These are phyloP conservation scores for Pocillopora grandis DNA, from an alignment of 92 coral and sea anemone species.

Conservation along the genomic window DNA sequence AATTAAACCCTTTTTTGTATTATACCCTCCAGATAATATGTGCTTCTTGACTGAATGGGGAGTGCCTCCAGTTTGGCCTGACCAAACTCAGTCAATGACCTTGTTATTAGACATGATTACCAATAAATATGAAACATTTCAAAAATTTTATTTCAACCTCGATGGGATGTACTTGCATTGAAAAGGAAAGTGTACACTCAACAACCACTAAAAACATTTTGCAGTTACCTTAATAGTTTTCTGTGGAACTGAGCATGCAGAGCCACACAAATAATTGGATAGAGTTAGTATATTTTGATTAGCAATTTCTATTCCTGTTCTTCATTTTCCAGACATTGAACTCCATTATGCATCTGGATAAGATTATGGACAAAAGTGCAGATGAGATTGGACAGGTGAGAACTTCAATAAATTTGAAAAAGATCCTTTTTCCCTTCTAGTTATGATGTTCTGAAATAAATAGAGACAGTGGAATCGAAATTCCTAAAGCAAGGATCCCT, in stretches of 20 bases:
- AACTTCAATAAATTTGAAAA: not conserved
- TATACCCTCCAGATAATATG: no score
- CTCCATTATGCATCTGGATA: constrained; percentile 81
- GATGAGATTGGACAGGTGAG: constrained; percentile 84
- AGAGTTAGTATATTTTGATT: not conserved
- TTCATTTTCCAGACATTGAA: constrained; percentile 62
- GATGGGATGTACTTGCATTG: no score
- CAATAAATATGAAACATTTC: not conserved
- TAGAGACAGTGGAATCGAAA: not conserved
- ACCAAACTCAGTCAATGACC: no score
- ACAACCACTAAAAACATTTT: no score
- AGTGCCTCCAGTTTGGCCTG: no score
- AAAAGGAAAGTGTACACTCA: no score
- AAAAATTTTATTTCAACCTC: no score
- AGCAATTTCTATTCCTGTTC: not conserved
- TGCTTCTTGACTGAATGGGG: no score
- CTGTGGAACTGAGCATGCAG: no score
- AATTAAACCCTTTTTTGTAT: no score
- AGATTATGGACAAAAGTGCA: constrained; percentile 57
- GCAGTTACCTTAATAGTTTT: no score
- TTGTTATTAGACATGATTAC: not conserved
- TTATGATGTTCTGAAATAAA: not conserved
- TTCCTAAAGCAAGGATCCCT: not conserved
- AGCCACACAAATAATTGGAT: no score
- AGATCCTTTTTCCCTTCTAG: not conserved